phyloP scores from a whole-genome alignment of 1,140 invertebrate species.

The Cherax destructor region DNA sequence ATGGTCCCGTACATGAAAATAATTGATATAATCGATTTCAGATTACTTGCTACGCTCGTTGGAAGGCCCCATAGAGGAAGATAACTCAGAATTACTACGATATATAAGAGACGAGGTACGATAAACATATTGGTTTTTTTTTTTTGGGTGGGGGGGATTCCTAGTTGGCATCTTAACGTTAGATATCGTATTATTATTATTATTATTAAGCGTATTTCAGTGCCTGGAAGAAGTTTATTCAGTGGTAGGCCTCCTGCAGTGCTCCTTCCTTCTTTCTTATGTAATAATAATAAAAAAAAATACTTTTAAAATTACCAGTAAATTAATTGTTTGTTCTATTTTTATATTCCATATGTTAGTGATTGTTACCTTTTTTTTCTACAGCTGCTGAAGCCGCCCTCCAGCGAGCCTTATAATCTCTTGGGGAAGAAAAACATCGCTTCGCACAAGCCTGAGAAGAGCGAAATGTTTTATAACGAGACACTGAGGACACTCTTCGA shows the following conservation, averaged over 20 bases:
- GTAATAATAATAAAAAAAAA: too few species aligned
- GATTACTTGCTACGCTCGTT: background rate
- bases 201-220: too few species aligned
- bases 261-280: too few species aligned
- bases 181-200: too few species aligned
- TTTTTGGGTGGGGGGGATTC: background rate
- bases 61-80: background rate
- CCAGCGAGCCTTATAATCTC: constrained; percentile 8
- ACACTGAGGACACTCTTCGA: background rate
- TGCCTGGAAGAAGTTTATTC: too few species aligned
- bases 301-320: too few species aligned
- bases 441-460: background rate
- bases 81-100: background rate
- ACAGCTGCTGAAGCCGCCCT: constrained; percentile 26
- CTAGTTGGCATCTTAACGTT: too few species aligned
- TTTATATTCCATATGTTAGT: too few species aligned
- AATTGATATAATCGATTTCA: background rate
- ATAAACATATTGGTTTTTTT: background rate
- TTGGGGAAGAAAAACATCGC: background rate
- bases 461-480: constrained; percentile 15
- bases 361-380: background rate
- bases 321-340: too few species aligned
- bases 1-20: too few species aligned
- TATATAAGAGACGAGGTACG: background rate
- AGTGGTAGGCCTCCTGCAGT: too few species aligned